A percentile compares a stretch with the other conserved stretches of the same genome.
Evolutionary conservation across 2,113 vertebrate species (phyloP).

Genomic region (Bubo scandiacus): DNA sequence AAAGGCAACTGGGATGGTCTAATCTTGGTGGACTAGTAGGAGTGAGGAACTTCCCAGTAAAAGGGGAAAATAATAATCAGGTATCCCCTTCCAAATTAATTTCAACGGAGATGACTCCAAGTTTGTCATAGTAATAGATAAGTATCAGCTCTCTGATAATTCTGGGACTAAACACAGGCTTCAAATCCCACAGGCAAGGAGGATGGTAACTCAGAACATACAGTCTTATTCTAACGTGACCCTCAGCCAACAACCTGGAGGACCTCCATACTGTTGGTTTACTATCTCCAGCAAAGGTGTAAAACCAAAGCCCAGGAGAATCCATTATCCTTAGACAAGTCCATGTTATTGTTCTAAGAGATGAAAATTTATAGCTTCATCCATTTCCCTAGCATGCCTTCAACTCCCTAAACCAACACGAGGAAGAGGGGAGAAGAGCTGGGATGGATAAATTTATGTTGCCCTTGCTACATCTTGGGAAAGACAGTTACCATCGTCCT

Average conservation of each 20-base stretch:
- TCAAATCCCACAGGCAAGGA: not conserved
- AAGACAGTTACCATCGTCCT: fast-evolving
- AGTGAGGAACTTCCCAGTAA: not conserved
- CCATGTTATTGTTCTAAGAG: not conserved
- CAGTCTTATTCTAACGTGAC: not conserved
- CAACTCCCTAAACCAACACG: not conserved
- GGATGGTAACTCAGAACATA: not conserved
- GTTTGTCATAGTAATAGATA: not conserved
- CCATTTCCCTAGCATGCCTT: not conserved
- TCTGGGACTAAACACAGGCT: not conserved
- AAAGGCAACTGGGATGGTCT: not conserved
- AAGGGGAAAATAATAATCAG: not conserved
- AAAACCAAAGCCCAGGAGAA: not conserved
- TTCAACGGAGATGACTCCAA: not conserved
- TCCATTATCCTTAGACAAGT: not conserved
- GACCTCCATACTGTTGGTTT: not conserved
- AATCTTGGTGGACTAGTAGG: not conserved
- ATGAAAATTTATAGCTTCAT: not conserved
- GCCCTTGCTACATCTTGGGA: not conserved
- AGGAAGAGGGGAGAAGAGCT: not conserved
- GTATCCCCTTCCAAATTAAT: not conserved
- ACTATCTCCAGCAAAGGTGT: not conserved
- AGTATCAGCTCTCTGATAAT: not conserved
- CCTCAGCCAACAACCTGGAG: not conserved
- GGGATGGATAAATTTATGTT: not conserved